These are phyloP conservation scores for Tupaia tana DNA, from an alignment of 2,113 vertebrate species.

Conservation along the genomic window DNA sequence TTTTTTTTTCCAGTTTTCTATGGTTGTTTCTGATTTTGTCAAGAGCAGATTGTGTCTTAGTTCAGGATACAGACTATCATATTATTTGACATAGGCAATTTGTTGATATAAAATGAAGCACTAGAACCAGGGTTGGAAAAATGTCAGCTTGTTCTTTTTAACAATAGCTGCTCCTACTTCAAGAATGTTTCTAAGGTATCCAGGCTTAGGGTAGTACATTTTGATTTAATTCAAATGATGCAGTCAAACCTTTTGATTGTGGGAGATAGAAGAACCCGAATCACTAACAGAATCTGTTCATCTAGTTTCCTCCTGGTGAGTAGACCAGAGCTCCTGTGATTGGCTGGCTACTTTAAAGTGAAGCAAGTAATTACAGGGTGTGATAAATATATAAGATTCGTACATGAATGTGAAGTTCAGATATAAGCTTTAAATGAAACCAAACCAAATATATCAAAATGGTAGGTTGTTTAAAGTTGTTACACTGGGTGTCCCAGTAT, in stretches of 20 bases:
- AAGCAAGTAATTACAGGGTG: background rate
- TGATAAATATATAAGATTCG: background rate
- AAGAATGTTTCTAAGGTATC: background rate
- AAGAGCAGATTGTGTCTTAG: background rate
- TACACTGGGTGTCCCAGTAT: background rate
- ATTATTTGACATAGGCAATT: background rate
- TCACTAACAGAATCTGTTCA: background rate
- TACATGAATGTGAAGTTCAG: background rate
- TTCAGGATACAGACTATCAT: background rate
- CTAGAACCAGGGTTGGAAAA: background rate
- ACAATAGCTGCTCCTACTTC: background rate
- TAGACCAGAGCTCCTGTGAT: background rate
- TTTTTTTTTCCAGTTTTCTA: background rate
- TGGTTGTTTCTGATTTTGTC: background rate
- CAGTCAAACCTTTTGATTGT: background rate
- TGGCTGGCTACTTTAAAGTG: background rate
- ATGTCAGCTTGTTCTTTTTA: background rate
- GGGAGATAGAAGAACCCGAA: background rate
- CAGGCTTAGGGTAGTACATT: background rate
- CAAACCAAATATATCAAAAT: background rate
- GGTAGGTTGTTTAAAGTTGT: background rate
- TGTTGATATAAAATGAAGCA: background rate
- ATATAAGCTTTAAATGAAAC: background rate
- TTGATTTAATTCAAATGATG: background rate
- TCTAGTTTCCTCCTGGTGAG: background rate